A percentile compares a stretch with the other conserved stretches of the same genome.
phyloP scores from a whole-genome alignment of 2,797 vertebrate species.

The Paramormyrops hopkinsi region DNA sequence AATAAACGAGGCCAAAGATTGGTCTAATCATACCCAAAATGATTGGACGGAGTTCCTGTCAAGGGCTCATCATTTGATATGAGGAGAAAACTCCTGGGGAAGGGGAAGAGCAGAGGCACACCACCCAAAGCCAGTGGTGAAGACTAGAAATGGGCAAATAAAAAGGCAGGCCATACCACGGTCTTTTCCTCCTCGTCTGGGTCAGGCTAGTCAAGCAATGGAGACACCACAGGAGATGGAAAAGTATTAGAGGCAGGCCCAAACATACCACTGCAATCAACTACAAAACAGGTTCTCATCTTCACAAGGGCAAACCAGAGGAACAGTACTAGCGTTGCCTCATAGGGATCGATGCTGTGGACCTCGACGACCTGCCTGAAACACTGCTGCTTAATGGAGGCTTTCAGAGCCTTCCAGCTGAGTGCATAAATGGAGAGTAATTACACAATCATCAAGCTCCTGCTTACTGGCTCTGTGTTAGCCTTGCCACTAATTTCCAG shows the following conservation, averaged over 20 bases:
- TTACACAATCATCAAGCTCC: background rate
- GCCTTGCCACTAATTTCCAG: background rate
- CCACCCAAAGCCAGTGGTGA: constrained; percentile 30
- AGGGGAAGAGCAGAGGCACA: constrained; percentile 15
- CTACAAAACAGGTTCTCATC: background rate
- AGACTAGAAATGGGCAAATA: constrained; percentile 36
- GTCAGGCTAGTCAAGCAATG: constrained; percentile 75
- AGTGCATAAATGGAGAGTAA: background rate
- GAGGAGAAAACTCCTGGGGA: constrained; percentile 14
- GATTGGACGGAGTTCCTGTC: constrained; percentile 29
- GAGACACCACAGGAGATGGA: constrained; percentile 60
- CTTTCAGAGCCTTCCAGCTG: background rate
- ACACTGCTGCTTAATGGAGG: background rate
- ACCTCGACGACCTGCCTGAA: background rate
- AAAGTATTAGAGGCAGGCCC: constrained; percentile 47
- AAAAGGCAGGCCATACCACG: constrained; percentile 75
- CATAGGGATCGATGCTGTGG: background rate
- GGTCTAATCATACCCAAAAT: constrained; percentile 7
- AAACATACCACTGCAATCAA: background rate
- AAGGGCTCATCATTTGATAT: constrained; percentile 28
- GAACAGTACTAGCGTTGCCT: background rate
- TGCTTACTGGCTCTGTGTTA: background rate
- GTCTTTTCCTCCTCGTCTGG: constrained; percentile 73
- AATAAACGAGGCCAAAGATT: constrained; percentile 49
- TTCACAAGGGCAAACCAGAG: background rate